Conservation (phyloP, 2,797 vertebrate species). For the Gymnocypris eckloni region DNA sequence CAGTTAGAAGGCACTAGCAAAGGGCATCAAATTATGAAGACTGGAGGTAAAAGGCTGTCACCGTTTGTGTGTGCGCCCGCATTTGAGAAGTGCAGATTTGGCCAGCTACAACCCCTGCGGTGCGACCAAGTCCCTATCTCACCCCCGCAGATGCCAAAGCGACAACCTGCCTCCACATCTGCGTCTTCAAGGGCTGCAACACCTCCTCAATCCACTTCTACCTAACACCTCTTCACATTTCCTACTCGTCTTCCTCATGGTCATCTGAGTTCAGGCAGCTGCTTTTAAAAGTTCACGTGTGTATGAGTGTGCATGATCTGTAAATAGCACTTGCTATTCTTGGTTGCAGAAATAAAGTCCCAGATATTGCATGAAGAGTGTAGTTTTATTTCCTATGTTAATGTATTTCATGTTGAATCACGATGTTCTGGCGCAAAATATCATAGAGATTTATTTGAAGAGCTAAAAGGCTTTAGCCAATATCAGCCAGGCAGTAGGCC, state of each 20-base stretch:
- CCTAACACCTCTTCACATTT: slow-evolving; percentile 29
- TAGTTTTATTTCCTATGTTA: neutral
- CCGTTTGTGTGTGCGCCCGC: neutral
- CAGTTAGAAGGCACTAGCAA: slow-evolving; percentile 14
- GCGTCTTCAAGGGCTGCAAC: slow-evolving; percentile 68
- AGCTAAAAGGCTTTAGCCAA: neutral
- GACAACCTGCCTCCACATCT: slow-evolving; percentile 34
- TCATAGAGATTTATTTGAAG: neutral
- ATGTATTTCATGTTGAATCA: neutral
- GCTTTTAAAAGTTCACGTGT: neutral
- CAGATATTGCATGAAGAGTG: neutral
- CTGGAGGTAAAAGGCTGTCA: slow-evolving; percentile 37
- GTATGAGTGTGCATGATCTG: neutral
- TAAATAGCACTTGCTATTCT: slow-evolving; percentile 5
- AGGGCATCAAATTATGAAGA: slow-evolving; percentile 17
- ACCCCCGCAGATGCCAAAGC: slow-evolving; percentile 38
- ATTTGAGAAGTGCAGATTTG: slow-evolving; percentile 44
- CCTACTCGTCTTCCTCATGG: slow-evolving; percentile 34
- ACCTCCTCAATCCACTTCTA: slow-evolving; percentile 77
- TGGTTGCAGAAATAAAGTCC: neutral
- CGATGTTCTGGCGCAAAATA: neutral
- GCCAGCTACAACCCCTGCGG: slow-evolving; percentile 30
- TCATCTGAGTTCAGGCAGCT: slow-evolving; percentile 13
- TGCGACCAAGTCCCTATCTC: slow-evolving; percentile 48
- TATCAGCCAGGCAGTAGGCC: neutral